phyloP scores from a whole-genome alignment of 2,797 vertebrate species.

The Carduelis carduelis region DNA sequence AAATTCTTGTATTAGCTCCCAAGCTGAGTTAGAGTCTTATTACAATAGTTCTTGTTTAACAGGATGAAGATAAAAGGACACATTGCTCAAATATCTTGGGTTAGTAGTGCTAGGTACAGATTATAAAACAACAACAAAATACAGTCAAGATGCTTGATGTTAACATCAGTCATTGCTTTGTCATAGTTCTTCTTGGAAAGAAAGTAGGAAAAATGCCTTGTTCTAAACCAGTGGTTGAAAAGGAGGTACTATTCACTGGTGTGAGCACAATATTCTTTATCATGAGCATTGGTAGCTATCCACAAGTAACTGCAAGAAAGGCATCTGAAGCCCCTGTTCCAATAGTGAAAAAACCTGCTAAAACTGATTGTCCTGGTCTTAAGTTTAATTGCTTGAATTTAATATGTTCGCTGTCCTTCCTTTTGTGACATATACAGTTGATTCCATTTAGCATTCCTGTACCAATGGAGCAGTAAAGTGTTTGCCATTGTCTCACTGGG shows the following conservation, averaged over 20 bases:
- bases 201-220: background rate
- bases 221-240: background rate
- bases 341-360: background rate
- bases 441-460: background rate
- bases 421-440: background rate
- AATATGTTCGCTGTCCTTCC: background rate
- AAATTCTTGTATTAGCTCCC: background rate
- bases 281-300: background rate
- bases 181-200: background rate
- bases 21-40: background rate
- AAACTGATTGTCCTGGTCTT: background rate
- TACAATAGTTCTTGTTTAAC: background rate
- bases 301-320: background rate
- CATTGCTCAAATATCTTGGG: rapidly evolving
- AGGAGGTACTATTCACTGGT: background rate
- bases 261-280: background rate
- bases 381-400: background rate
- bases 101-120: background rate
- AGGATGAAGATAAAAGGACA: background rate
- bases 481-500: background rate
- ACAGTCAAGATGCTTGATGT: background rate
- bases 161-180: background rate
- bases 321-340: background rate
- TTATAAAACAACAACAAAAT: background rate
- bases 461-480: background rate